phyloP scores from a whole-genome alignment of 2,888 invertebrate species.

The Limulus polyphemus region DNA sequence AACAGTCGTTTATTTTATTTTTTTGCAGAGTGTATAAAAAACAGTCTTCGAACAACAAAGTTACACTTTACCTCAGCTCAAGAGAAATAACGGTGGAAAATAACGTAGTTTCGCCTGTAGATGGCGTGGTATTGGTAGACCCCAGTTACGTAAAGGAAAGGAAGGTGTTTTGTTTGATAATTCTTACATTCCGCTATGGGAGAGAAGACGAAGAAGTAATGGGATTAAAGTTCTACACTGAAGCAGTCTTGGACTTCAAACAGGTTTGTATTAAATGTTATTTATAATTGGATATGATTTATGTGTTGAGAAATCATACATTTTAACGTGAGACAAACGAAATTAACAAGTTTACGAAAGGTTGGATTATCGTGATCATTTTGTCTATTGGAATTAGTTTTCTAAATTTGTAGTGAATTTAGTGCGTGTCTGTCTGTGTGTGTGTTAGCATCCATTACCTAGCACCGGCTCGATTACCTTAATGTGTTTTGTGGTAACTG shows the following conservation, averaged over 20 bases:
- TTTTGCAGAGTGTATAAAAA: constrained; percentile 63
- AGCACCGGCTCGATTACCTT: no score
- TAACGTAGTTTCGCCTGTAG: constrained; percentile 56
- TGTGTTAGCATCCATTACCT: no score
- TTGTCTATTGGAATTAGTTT: no score
- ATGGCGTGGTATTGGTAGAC: constrained; percentile 78
- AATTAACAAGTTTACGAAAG: no score
- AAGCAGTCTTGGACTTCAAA: constrained; percentile 82
- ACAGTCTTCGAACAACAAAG: constrained; percentile 68
- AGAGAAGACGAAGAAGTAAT: constrained; percentile 96
- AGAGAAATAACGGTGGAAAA: constrained; percentile 49
- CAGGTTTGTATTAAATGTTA: constrained; percentile 44
- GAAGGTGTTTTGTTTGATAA: constrained; percentile 50
- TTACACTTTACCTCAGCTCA: constrained; percentile 67
- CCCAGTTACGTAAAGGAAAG: constrained; percentile 69
- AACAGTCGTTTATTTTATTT: neutral
- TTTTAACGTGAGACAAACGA: no score
- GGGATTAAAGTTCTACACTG: constrained; percentile 95
- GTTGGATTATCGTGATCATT: no score
- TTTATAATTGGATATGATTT: no score
- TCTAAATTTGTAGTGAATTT: no score
- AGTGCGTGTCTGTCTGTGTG: no score
- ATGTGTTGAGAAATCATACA: no score
- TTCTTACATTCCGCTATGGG: constrained; percentile 91
- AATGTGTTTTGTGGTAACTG: no score